These are phyloP conservation scores for Isichthys henryi DNA, from an alignment of 2,113 vertebrate species.

Conservation along the genomic window DNA sequence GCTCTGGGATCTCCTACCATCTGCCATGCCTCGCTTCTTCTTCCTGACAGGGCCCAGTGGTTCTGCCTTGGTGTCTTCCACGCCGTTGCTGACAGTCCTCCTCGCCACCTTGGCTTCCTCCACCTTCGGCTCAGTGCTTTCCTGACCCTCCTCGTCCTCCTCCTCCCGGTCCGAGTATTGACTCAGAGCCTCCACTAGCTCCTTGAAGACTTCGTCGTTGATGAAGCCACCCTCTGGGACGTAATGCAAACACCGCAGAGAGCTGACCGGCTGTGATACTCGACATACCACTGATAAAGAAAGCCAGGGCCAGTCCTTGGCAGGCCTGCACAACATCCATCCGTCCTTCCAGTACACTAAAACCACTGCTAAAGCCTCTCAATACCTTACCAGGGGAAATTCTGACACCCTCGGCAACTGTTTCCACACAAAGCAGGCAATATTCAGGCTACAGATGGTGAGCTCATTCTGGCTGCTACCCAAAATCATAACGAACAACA, in stretches of 20 bases:
- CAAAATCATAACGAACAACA: not conserved
- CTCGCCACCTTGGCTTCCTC: conserved; percentile 62
- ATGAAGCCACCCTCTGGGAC: conserved; percentile 77
- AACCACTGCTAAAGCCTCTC: not conserved
- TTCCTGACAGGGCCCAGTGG: conserved; percentile 37
- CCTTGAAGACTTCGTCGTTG: conserved; percentile 87
- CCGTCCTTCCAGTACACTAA: not conserved
- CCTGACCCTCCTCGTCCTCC: conserved; percentile 55
- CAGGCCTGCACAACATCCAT: not conserved
- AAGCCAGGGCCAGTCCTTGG: conserved; percentile 13
- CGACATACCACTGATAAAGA: not conserved
- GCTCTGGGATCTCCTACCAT: conserved; percentile 45
- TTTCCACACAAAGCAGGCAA: not conserved
- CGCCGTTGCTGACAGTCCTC: not conserved
- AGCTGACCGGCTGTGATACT: not conserved
- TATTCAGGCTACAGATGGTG: not conserved
- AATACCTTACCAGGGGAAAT: not conserved
- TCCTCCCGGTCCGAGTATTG: conserved; percentile 86
- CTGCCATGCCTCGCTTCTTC: conserved; percentile 53
- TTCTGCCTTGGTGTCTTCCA: conserved; percentile 47
- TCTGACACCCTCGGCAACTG: not conserved
- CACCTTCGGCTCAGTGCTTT: not conserved
- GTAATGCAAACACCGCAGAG: not conserved
- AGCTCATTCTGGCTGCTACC: not conserved
- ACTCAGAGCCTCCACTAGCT: conserved; percentile 86